phyloP scores from a whole-genome alignment of 2,888 invertebrate genomes.

The Adelognathus sp. region DNA sequence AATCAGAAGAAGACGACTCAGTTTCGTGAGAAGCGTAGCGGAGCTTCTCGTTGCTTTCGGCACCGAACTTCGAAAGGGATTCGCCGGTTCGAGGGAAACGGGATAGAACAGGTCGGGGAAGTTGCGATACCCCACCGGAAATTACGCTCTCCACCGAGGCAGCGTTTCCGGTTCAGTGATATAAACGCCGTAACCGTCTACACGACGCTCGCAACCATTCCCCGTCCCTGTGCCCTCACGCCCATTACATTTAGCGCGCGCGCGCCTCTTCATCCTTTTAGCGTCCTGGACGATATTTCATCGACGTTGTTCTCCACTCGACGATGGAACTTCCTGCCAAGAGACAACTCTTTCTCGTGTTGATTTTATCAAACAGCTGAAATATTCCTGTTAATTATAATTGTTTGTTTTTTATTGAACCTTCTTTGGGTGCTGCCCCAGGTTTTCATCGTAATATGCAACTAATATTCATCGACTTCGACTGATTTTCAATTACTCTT shows the following conservation, averaged over 20 bases:
- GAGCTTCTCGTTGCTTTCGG: constrained; percentile 23
- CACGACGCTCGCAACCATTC: constrained; percentile 20
- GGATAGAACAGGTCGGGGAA: constrained; percentile 40
- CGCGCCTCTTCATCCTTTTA: constrained; percentile 4
- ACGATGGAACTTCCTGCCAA: constrained; percentile 15
- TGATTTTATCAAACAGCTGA: neutral
- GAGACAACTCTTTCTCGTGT: neutral
- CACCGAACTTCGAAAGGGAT: constrained; percentile 10
- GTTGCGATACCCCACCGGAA: constrained; percentile 73
- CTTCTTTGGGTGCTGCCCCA: too few relatives aligned
- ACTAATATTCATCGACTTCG: too few relatives aligned
- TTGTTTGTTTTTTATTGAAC: too few relatives aligned
- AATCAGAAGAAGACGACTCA: constrained; percentile 1
- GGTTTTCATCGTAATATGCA: too few relatives aligned
- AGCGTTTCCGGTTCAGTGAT: constrained; percentile 68
- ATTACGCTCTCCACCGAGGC: constrained; percentile 72
- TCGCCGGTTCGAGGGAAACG: constrained; percentile 24
- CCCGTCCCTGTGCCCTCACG: constrained; percentile 1
- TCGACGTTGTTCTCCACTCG: constrained; percentile 29
- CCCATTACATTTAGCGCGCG: neutral
- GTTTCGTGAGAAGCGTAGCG: constrained; percentile 9
- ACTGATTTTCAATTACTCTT: too few relatives aligned
- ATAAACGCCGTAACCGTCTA: constrained; percentile 58
- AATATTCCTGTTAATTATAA: too few relatives aligned
- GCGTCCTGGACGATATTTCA: constrained; percentile 26